These are phyloP conservation scores for Elgaria multicarinata DNA, from an alignment of 2,113 vertebrate species.

Conservation along the genomic window DNA sequence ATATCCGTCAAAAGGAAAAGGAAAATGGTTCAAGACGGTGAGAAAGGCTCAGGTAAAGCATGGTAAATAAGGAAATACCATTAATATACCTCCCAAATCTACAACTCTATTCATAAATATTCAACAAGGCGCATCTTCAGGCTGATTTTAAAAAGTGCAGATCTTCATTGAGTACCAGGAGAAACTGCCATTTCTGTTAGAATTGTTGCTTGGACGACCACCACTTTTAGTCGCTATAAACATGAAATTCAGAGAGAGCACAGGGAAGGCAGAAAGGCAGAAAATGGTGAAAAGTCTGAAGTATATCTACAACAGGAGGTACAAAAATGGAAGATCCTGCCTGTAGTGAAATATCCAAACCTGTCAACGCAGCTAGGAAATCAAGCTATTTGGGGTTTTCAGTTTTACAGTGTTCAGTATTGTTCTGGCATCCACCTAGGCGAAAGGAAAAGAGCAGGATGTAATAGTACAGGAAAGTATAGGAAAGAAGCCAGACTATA, in stretches of 20 bases:
- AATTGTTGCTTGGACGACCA: conserved; percentile 61
- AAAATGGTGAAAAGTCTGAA: conserved; percentile 38
- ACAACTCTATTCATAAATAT: conserved; percentile 38
- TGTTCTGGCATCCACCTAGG: not conserved
- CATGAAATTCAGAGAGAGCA: conserved; percentile 49
- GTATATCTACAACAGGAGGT: conserved; percentile 58
- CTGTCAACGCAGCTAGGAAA: conserved; percentile 25
- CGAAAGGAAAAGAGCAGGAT: not conserved
- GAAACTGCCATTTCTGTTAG: conserved; percentile 57
- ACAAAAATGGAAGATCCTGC: conserved; percentile 33
- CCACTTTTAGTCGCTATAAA: conserved; percentile 57
- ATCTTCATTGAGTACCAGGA: conserved; percentile 18
- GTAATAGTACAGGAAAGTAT: too few relatives aligned
- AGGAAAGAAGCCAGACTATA: too few relatives aligned
- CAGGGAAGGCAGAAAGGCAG: conserved; percentile 20
- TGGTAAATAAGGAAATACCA: conserved; percentile 46
- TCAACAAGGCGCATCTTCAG: conserved; percentile 19
- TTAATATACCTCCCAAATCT: conserved; percentile 21
- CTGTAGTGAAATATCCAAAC: conserved; percentile 41
- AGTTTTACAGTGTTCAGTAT: not conserved
- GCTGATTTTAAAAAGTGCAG: conserved; percentile 56
- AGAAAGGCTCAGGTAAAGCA: conserved; percentile 1
- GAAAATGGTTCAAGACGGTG: not conserved
- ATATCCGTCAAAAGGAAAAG: not conserved
- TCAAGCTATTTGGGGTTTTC: not conserved